Conservation (phyloP, 2,888 invertebrate genomes). For the Nasonovia ribisnigri region DNA sequence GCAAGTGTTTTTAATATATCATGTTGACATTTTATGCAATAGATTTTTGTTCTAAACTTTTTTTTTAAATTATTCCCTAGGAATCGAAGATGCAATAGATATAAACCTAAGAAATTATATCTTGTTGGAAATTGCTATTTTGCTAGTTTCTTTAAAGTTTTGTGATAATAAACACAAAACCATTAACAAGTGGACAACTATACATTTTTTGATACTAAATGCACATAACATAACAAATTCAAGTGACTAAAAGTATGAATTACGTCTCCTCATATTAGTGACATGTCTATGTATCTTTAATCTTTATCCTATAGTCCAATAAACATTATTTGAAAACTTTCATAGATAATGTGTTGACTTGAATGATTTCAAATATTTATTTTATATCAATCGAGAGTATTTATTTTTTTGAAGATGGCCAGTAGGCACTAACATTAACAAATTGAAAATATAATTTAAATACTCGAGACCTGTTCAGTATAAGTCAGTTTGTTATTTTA, state of each 20-base stretch:
- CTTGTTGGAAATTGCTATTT: background rate
- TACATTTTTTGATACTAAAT: background rate
- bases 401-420: background rate
- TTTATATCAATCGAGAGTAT: background rate
- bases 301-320: background rate
- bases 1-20: conserved; percentile 36
- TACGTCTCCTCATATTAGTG: background rate
- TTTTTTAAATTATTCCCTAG: background rate
- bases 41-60: background rate
- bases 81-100: background rate
- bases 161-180: background rate
- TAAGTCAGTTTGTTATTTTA: too few species aligned
- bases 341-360: background rate
- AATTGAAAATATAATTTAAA: background rate
- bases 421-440: background rate
- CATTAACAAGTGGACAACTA: background rate
- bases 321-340: background rate
- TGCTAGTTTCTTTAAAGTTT: background rate
- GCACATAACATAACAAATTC: background rate
- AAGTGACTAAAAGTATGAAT: background rate
- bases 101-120: background rate
- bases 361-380: background rate
- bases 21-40: background rate
- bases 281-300: background rate
- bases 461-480: background rate